Evolutionary conservation across 2,113 vertebrate species (phyloP).

Genomic region (Campylomormyrus tamandua): DNA sequence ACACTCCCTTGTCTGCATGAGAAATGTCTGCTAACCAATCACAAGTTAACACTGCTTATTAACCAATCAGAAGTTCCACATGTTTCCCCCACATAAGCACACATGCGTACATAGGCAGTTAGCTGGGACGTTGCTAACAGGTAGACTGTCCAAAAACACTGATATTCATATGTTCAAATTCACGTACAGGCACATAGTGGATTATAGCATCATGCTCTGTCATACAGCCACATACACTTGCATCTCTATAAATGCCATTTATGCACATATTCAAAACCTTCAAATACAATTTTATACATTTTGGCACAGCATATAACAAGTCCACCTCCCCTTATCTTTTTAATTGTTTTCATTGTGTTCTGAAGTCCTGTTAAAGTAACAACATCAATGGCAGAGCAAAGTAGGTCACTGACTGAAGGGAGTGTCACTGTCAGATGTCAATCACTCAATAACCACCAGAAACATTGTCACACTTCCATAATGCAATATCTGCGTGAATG

Average conservation of each 20-base stretch:
- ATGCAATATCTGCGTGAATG: neutral
- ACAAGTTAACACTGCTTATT: slow-evolving; percentile 67
- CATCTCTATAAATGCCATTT: neutral
- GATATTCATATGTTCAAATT: neutral
- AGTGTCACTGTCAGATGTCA: slow-evolving; percentile 60
- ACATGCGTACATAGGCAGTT: neutral
- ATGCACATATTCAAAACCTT: neutral
- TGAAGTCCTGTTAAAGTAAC: slow-evolving; percentile 9
- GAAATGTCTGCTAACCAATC: slow-evolving; percentile 39
- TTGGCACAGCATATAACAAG: neutral
- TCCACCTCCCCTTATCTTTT: neutral
- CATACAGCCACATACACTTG: neutral
- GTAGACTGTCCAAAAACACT: neutral
- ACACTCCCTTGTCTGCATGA: neutral
- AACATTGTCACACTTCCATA: slow-evolving; percentile 59
- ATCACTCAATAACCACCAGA: slow-evolving; percentile 60
- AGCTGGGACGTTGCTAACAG: neutral
- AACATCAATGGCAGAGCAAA: neutral
- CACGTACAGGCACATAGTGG: neutral
- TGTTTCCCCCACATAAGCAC: neutral
- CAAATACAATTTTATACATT: neutral
- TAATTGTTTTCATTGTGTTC: neutral
- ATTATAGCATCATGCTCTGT: neutral
- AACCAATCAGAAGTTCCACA: slow-evolving; percentile 31
- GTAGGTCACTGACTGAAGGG: slow-evolving; percentile 14